Evolutionary conservation across 2,888 invertebrate species (phyloP), one percentile per base, ranked within the genome.

Genomic region (Eilema caniola): DNA sequence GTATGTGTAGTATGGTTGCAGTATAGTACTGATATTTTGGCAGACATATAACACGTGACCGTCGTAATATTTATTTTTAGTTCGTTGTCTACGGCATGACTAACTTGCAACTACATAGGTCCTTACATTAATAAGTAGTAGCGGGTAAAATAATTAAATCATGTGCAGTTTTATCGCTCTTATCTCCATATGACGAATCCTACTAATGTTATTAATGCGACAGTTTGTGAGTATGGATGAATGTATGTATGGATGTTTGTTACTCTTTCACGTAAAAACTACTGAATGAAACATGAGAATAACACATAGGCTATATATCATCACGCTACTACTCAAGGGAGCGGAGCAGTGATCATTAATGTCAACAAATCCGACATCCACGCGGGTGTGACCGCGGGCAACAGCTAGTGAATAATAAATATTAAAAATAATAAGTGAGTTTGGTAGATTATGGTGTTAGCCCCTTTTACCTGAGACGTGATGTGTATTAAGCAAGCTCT

Each of bases 31-130:
- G 66, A 62, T 68, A 74, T 77, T n/a, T 71, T n/a, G 37, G 47
- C 64, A 77, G 67, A 23, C 67, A 47, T 59, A 74, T 69, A 66
- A 62, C 28, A 62, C 59, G 53, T 64, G 71, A 56, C 61, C 20
- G 23, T 72, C 66, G 33, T 31, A 41, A 67, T 24, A 33, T 56
- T 53, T 28, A 57, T 28, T 31, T 23, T 23, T 28, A 20, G 24
- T 16, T 53, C 47, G 47, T 0, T n/a, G 63, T 57, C 33, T 65
- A 53, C 10, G 23, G 53, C 16, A n/a, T 56, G 56, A 56, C 31
- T 65, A 31, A 31, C 31, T 56, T 57, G 16, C 16, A 28, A 33
- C 24, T 53, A 20, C 5, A 28, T 28, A n/a, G 8, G 33, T 7
- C 4, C 11, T 1, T 47, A 53, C 8, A 64, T 23, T 53, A 14